Base-by-base conservation (phyloP, 30 jellyfish, hydroid and myxozoan species). In the Nemopilema nomurai region DNA sequence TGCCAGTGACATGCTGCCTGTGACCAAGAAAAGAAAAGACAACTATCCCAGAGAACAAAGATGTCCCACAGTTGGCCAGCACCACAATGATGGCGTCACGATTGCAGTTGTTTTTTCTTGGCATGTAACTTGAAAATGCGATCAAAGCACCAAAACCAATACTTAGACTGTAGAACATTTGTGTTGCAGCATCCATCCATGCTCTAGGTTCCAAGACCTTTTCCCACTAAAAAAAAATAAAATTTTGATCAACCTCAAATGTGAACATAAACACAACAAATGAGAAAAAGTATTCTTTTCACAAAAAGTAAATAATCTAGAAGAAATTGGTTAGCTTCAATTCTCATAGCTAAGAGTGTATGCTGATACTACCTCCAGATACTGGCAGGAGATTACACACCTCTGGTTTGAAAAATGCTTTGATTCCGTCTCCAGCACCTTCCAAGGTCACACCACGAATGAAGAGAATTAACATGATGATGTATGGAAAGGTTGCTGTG, bases 151-250 rank as follows among this genome's bases (percentile, higher is more conserved):
- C 98, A 67, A 93, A 93, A 0, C 98, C 98, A 69, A 93, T 77
- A 69, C 98, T 93, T 8, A 93, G 76, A 77, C 98, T 93, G 90
- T 93, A 93, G 79, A 93, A 93, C 92, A 93, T 93, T 71, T 93
- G 98, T 18, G 98, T 93, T 31, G 98, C 98, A 0, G 98, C 98
- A 57, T 93, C 98, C 98, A 93, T 93, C 98, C 98, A 93, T 0
- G 98, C 97, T 16, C 97, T 79, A 9, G 97, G 90, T 77, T 89
- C 90, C 88, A 49, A 53, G 1, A 89, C 97, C 49, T 74, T 52
- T 22, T 70, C 28, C 97, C 97, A 89, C 97, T 89, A 75, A 0
- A 84, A 65, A 30, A 23, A n/a, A 29, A n/a, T n/a, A n/a, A n/a
- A n/a, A n/a, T n/a, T n/a, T n/a, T n/a, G n/a, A n/a, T n/a, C n/a